Base-by-base conservation (phyloP, 2,888 invertebrate genomes). In the Drosophila melanocephala region DNA sequence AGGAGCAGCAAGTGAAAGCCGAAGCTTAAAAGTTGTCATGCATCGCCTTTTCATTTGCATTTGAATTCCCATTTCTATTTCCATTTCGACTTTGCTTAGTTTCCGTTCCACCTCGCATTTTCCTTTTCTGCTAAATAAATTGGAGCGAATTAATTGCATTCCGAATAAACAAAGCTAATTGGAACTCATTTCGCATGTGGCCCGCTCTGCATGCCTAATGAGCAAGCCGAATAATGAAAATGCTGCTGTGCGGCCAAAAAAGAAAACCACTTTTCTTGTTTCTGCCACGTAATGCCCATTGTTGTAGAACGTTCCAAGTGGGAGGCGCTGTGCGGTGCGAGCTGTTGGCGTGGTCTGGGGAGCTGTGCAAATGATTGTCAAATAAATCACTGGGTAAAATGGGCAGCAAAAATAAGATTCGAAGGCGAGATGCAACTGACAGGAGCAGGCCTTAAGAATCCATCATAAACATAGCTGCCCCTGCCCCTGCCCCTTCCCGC, bases 81-180 rank as follows among this genome's bases (percentile, higher is more conserved):
- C 39, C 37, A 55, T 51, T 61, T 70, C 44, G n/a, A 33, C 75
- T 80, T 73, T 74, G 26, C 67, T 73, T 75, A 77, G 72, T 33
- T 61, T 28, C 10, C 50, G 19, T 22, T 30, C 12, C 19, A 42
- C n/a, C n/a, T 32, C 30, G 5, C 33, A 50, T 26, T 51, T 69
- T 58, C 61, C 75, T 50, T 66, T 80, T 79, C 26, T 72, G 74
- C 72, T 77, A 86, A 75, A 87, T 87, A 87, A 87, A 87, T 87
- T 87, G 79, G 87, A 87, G 89, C 87, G 84, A 87, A 87, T 87
- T 87, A 87, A 90, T 87, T 87, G 90, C 90, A 89, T 86, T 80
- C 80, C 82, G 79, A 75, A 90, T 86, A 81, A 85, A 87, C 84
- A 90, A 87, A 73, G 74, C 88, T 88, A 87, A 90, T 87, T 87